These are phyloP conservation scores for Morelia viridis DNA, from an alignment of 2,797 vertebrate genomes.

Conservation along the genomic window DNA sequence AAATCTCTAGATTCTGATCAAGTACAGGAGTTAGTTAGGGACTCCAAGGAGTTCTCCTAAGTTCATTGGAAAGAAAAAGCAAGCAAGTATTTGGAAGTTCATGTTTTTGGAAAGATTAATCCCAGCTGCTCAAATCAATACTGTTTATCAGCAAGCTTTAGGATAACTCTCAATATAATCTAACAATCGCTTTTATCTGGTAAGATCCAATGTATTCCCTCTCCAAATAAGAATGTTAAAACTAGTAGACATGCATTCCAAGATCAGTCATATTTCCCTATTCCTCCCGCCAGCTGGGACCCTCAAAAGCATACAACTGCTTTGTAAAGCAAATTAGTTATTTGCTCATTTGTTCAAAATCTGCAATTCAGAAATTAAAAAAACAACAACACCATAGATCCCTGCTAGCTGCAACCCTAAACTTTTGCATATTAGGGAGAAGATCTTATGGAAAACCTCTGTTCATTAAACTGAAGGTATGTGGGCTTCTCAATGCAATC, in stretches of 20 bases:
- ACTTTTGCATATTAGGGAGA: neutral
- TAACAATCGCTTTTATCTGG: neutral
- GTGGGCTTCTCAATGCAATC: neutral
- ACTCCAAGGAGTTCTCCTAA: neutral
- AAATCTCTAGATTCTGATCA: neutral
- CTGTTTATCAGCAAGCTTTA: neutral
- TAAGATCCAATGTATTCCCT: neutral
- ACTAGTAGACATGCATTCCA: neutral
- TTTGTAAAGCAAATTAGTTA: neutral
- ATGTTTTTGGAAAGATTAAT: neutral
- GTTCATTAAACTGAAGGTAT: neutral
- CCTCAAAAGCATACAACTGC: neutral
- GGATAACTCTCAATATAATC: neutral
- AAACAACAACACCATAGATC: neutral
- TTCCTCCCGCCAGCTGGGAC: neutral
- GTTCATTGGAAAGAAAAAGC: neutral
- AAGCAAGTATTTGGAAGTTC: neutral
- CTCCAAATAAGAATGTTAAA: neutral
- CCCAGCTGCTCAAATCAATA: neutral
- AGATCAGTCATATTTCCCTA: neutral
- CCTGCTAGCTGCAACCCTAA: neutral
- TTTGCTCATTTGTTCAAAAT: neutral
- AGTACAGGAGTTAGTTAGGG: neutral
- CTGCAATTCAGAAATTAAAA: neutral
- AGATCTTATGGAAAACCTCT: neutral